Evolutionary conservation across 2,113 vertebrate species (phyloP), one percentile per base, ranked within the genome.

Genomic region (Phyllopteryx taeniolatus): DNA sequence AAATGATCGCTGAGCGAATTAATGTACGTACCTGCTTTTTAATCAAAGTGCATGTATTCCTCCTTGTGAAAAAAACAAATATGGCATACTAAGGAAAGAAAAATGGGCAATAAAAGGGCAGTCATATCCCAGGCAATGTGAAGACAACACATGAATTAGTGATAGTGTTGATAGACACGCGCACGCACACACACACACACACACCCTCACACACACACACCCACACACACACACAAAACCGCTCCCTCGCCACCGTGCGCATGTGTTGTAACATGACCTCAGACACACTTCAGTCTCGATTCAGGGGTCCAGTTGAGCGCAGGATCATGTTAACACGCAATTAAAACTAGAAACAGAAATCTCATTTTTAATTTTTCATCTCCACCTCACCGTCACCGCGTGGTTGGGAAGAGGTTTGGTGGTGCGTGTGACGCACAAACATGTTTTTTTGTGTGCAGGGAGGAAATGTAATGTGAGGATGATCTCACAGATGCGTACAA

Each of bases 71-170:
- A 57, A 75, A 71, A 2, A 12, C 71, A 47, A 14, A 53, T 67
- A 76, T 60, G 69, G 35, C 57, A 61, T 83, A 86, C 75, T 70
- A 70, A 83, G 54, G 67, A 77, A 84, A 66, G 64, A 33, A 12
- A 39, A 49, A 83, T 86, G 80, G 87, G 75, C 87, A 87, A 80
- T 51, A 87, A 83, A 90, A 92, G 87, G 88, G 79, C 85, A 89
- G 66, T 35, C n/a, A 53, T 22, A 71, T 82, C 77, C 82, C 85
- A 69, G 53, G 49, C 86, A 82, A 64, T 78, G 76, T 49, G 56
- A 79, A 84, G 70, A 64, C 60, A 82, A 74, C 73, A 60, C 67
- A 90, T 91, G 82, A 91, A 92, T 91, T 88, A 87, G 83, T 91
- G 71, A 90, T 90, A 66, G 63, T 81, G 81, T 83, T 89, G 46